These are phyloP conservation scores for Maccullochella peelii DNA, from an alignment of 2,113 vertebrate genomes.

Conservation along the genomic window DNA sequence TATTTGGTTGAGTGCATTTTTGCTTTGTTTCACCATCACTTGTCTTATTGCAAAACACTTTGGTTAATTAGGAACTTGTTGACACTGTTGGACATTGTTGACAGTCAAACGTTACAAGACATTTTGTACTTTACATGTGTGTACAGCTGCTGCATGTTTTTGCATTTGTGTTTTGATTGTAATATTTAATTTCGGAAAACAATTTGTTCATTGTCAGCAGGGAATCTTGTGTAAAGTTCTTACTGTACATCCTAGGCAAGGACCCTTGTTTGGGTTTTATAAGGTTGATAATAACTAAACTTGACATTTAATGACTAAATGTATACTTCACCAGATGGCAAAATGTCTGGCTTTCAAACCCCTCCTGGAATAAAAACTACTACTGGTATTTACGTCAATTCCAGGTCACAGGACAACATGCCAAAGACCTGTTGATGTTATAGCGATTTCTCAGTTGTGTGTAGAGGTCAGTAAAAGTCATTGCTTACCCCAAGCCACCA, in stretches of 20 bases:
- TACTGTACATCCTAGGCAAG: background rate
- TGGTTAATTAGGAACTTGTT: constrained; percentile 28
- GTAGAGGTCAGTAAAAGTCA: constrained; percentile 12
- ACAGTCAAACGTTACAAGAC: constrained; percentile 8
- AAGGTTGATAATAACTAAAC: background rate
- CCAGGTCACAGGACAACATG: background rate
- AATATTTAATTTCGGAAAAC: background rate
- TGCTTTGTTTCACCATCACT: background rate
- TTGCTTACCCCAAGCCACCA: background rate
- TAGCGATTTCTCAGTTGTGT: background rate
- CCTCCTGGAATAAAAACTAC: background rate
- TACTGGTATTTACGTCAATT: background rate
- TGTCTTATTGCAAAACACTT: constrained; percentile 39
- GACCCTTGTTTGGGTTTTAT: background rate
- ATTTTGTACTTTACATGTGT: background rate
- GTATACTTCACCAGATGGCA: background rate
- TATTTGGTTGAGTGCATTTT: background rate
- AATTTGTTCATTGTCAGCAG: background rate
- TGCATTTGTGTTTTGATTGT: background rate
- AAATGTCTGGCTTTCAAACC: constrained; percentile 1
- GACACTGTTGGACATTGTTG: constrained; percentile 15
- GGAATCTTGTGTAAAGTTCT: background rate
- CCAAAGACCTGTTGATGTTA: background rate
- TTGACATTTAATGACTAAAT: constrained; percentile 1
- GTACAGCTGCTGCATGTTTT: background rate